phyloP scores from a whole-genome alignment of 2,888 invertebrate genomes.

The Nomada lathburiana region DNA sequence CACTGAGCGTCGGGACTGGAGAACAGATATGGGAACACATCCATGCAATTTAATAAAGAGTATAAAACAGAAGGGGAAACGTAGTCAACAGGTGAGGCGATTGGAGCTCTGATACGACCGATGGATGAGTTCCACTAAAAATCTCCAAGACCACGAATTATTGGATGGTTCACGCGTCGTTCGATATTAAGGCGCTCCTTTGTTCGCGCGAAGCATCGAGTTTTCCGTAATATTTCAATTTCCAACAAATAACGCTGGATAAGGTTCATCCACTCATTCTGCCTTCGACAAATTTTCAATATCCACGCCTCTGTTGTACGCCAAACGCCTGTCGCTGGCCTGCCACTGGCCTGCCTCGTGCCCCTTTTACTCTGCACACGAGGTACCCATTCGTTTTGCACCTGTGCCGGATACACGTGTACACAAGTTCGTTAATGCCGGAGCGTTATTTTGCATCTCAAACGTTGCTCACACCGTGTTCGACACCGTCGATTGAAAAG shows the following conservation, averaged over 20 bases:
- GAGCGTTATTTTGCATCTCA: constrained; percentile 55
- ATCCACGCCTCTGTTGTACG: constrained; percentile 52
- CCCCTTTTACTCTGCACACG: not conserved
- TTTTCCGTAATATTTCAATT: constrained; percentile 56
- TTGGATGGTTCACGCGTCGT: constrained; percentile 36
- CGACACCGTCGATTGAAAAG: constrained; percentile 39
- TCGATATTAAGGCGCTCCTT: constrained; percentile 19
- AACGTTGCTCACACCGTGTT: constrained; percentile 46
- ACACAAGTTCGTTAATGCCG: constrained; percentile 44
- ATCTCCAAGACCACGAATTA: not conserved
- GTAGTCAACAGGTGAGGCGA: not conserved
- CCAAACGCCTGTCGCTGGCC: not conserved
- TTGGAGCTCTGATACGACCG: not conserved
- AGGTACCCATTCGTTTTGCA: constrained; percentile 39
- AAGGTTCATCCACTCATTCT: constrained; percentile 55
- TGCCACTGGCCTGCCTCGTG: not conserved
- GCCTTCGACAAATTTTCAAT: constrained; percentile 59
- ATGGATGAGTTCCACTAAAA: constrained; percentile 8
- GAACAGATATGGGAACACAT: too few species aligned
- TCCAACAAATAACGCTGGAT: constrained; percentile 47
- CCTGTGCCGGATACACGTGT: constrained; percentile 34
- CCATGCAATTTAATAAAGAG: too few species aligned
- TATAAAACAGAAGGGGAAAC: not conserved
- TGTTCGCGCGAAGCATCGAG: not conserved
- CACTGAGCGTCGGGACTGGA: not conserved